Conservation (phyloP, 2,113 vertebrate species). For the Henicopernis longicauda region DNA sequence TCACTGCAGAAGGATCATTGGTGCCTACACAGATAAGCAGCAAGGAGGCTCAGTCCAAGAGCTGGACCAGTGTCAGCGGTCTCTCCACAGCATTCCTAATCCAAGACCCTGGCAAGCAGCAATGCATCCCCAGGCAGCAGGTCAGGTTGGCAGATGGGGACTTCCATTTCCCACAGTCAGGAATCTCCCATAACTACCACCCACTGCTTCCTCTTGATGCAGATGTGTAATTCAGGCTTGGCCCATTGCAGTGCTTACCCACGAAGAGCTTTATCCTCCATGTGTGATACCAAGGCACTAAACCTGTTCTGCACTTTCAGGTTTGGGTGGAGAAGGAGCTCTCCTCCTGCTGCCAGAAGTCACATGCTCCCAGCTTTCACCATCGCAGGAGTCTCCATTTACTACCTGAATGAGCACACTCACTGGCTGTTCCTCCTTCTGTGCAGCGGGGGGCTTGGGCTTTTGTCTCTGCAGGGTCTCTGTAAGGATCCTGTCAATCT, state of each 20-base stretch:
- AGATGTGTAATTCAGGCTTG: background rate
- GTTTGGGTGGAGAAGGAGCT: background rate
- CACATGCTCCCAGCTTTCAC: background rate
- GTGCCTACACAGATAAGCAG: background rate
- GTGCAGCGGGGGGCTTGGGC: background rate
- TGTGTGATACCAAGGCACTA: background rate
- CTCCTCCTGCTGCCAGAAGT: background rate
- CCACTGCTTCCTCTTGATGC: background rate
- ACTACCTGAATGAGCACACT: background rate
- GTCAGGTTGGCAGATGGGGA: background rate
- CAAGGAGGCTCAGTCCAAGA: background rate
- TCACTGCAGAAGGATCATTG: background rate
- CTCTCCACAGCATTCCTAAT: background rate
- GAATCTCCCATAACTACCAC: background rate
- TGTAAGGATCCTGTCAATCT: background rate
- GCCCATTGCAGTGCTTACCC: rapidly evolving
- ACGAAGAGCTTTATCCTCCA: background rate
- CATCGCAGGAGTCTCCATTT: background rate
- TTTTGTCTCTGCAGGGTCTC: background rate
- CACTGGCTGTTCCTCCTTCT: background rate
- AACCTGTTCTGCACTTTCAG: background rate
- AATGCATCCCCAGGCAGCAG: background rate
- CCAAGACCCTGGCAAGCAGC: background rate
- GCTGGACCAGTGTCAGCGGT: background rate
- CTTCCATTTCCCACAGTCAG: background rate